Evolutionary conservation across 2,113 vertebrate species (phyloP), one percentile per base, ranked within the genome.

Genomic region (Sakesphorus luctuosus): DNA sequence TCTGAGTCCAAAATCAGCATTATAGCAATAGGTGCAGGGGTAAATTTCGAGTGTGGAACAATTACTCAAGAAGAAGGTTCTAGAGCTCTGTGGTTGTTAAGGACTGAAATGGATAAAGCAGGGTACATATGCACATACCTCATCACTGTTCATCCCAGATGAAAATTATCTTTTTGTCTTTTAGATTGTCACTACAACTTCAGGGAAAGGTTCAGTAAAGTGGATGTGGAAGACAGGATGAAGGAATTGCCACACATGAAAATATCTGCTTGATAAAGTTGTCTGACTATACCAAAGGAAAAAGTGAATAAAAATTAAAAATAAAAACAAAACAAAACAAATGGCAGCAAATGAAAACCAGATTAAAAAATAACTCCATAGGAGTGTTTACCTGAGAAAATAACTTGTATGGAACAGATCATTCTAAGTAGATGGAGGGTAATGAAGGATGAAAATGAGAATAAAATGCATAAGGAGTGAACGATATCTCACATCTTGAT

Each of bases 311-410:
- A 50, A 58, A 82, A 49, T 7, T 13, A 23, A 50, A 72, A 49
- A n/a, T n/a, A n/a, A n/a, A n/a, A n/a, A n/a, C n/a, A n/a, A n/a
- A n/a, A n/a, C n/a, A n/a, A 56, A 28, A 49, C 28, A 58, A 53
- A 2, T 13, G 40, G 12, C 40, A 40, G 40, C 7, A n/a, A n/a
- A 11, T 0, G 0, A 25, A 76, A 47, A 44, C 0, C 14, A 81
- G 6, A 21, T 7, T 26, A 8, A 40, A 73, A 33, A 24, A 31
- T 10, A 81, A 28, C 18, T 44, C 44, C 16, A 56, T 0, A 11
- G 13, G 13, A 33, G 31, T 26, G 5, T 53, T 78, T 83, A 35
- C 11, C 13, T 61, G 13, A 73, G 40, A 75, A 84, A 94, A 59
- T 66, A 33, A 25, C 3, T 73, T 66, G 9, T 46, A 18, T 25